phyloP scores from a whole-genome alignment of 2,797 vertebrate genomes.

The Netta rufina region DNA sequence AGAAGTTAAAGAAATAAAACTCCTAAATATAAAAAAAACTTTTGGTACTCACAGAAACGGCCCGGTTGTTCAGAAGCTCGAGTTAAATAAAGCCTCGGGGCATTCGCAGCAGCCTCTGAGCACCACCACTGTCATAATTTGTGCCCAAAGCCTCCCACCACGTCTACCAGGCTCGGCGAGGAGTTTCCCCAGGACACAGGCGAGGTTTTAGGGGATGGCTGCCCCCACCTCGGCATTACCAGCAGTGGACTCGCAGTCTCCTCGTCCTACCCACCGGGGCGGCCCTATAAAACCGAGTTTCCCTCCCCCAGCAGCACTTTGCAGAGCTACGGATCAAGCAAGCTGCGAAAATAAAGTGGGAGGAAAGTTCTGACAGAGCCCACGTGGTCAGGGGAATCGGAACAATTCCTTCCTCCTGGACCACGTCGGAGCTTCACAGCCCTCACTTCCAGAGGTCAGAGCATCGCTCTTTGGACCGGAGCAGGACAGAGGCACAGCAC shows the following conservation, averaged over 20 bases:
- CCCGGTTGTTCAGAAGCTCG: background rate
- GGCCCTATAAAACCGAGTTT: background rate
- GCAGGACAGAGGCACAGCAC: background rate
- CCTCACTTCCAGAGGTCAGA: background rate
- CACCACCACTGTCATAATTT: background rate
- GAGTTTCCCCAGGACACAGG: background rate
- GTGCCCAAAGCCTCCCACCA: background rate
- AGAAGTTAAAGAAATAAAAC: conserved; percentile 21
- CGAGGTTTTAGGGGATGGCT: background rate
- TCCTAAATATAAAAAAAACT: background rate
- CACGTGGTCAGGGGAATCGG: accelerated
- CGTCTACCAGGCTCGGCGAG: background rate
- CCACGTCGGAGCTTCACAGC: accelerated
- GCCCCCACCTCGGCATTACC: background rate
- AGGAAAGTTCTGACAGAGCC: background rate
- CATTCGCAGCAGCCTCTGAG: accelerated
- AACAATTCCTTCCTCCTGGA: background rate
- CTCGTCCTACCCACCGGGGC: background rate
- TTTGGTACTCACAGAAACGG: background rate
- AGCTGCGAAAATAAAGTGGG: background rate
- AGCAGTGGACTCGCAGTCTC: background rate
- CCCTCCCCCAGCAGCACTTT: background rate
- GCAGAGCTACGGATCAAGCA: background rate
- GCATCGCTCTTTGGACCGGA: background rate
- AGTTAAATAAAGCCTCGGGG: background rate